Percentiles rank a stretch among this genome's conserved stretches.
phyloP scores from a whole-genome alignment of 2,888 invertebrate species.

The Stenichneumon culpator region DNA sequence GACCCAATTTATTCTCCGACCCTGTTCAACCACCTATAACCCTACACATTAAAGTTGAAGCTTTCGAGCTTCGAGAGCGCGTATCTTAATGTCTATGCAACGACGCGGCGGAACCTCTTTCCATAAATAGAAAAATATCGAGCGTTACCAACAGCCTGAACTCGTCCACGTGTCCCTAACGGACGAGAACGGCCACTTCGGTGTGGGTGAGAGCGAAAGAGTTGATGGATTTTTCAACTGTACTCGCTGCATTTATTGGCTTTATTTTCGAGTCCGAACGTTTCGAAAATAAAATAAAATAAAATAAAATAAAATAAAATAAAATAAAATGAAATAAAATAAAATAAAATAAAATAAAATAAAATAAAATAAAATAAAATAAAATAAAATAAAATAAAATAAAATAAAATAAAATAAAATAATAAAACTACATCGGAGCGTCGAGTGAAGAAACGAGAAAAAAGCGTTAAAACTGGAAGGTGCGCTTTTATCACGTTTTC shows the following conservation, averaged over 20 bases:
- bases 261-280: slow-evolving; percentile 18
- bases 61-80: slow-evolving; percentile 30
- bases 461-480: slow-evolving; percentile 56
- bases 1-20: too few species aligned
- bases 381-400: background rate
- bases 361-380: slow-evolving; percentile 3
- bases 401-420: background rate
- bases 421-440: slow-evolving; percentile 8
- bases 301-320: background rate
- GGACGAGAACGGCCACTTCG: background rate
- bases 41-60: background rate
- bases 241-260: background rate
- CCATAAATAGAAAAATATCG: slow-evolving; percentile 58
- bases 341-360: background rate
- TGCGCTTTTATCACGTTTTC: slow-evolving; percentile 72
- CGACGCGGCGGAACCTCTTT: slow-evolving; percentile 14
- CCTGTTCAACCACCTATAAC: background rate
- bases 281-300: background rate
- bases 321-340: slow-evolving; percentile 1
- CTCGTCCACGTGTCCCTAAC: slow-evolving; percentile 22
- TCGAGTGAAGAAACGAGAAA: slow-evolving; percentile 30
- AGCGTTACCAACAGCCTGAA: slow-evolving; percentile 19
- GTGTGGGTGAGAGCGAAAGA: slow-evolving; percentile 1
- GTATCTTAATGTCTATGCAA: slow-evolving; percentile 16
- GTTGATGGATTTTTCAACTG: background rate